phyloP scores from a whole-genome alignment of 2,888 invertebrate species.

The Gymnoscelis rufifasciata region DNA sequence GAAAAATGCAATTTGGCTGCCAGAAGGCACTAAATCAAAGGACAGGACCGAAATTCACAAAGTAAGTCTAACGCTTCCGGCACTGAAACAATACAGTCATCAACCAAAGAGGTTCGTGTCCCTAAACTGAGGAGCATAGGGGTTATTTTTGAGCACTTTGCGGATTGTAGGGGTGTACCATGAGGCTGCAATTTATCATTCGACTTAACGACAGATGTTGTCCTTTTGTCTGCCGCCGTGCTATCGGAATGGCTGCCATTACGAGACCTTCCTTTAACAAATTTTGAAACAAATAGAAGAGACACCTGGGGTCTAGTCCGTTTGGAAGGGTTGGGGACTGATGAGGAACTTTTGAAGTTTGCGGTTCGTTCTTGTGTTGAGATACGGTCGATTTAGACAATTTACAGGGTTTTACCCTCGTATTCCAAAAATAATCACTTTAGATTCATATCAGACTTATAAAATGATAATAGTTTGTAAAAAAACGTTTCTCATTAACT shows the following conservation, averaged over 20 bases:
- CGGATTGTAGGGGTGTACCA: conserved; percentile 12
- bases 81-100: conserved; percentile 9
- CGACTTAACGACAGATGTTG: conserved; percentile 49
- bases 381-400: too few species aligned
- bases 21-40: conserved; percentile 18
- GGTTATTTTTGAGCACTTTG: background rate
- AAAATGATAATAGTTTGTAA: too few species aligned
- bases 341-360: background rate
- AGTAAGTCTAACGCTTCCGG: conserved; percentile 15
- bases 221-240: conserved; percentile 46
- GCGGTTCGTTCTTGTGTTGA: background rate
- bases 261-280: conserved; percentile 17
- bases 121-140: conserved; percentile 6
- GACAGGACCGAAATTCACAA: conserved; percentile 19
- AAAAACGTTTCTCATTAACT: too few species aligned
- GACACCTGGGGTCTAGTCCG: conserved; percentile 13
- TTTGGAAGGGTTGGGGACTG: conserved; percentile 14
- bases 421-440: too few species aligned
- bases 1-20: conserved; percentile 18
- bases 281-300: conserved; percentile 22
- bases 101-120: background rate
- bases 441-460: too few species aligned
- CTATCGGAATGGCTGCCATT: conserved; percentile 21
- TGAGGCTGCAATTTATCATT: conserved; percentile 56
- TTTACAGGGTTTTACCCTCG: too few species aligned